Percentiles rank a stretch among this genome's conserved stretches.
These are phyloP conservation scores for Cliona cf. orientalis DNA, from an alignment of 37 sponge, comb jelly and placozoan species.

Conservation along the genomic window DNA sequence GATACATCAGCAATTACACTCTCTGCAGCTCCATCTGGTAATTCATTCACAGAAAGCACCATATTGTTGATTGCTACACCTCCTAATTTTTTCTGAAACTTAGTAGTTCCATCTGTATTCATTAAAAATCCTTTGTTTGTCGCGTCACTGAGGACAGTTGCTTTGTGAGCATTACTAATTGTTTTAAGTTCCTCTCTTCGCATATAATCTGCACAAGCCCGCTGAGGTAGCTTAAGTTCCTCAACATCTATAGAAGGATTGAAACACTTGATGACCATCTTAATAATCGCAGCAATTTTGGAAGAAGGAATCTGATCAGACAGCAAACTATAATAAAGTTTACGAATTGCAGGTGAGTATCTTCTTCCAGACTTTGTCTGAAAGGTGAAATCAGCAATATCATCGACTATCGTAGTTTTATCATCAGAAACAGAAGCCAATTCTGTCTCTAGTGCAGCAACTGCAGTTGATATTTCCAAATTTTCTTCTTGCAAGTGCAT, in stretches of 20 bases:
- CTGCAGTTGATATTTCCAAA: too few relatives aligned
- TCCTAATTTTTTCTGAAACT: conserved; percentile 26
- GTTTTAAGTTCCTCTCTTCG: conserved; percentile 29
- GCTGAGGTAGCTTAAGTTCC: conserved; percentile 9
- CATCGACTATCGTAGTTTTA: too few relatives aligned
- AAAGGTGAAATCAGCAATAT: too few relatives aligned
- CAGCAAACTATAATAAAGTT: conserved; percentile 13
- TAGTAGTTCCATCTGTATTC: conserved; percentile 48
- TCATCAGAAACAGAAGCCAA: too few relatives aligned
- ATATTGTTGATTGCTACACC: conserved; percentile 25
- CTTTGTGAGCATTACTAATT: conserved; percentile 35
- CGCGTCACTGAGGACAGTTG: background rate
- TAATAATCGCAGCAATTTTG: conserved; percentile 8
- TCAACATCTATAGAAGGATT: conserved; percentile 12
- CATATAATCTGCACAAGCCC: conserved; percentile 36
- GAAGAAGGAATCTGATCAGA: conserved; percentile 12
- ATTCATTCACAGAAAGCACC: too few relatives aligned
- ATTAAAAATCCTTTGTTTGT: conserved; percentile 7
- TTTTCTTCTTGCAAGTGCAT: too few relatives aligned
- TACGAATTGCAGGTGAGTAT: conserved; percentile 21
- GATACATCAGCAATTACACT: too few relatives aligned
- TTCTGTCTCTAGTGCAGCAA: too few relatives aligned
- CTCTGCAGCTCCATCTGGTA: too few relatives aligned
- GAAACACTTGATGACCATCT: conserved; percentile 9
- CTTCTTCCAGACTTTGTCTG: too few relatives aligned